These are phyloP conservation scores for Sardina pilchardus DNA, from an alignment of 2,113 vertebrate species.

Conservation along the genomic window DNA sequence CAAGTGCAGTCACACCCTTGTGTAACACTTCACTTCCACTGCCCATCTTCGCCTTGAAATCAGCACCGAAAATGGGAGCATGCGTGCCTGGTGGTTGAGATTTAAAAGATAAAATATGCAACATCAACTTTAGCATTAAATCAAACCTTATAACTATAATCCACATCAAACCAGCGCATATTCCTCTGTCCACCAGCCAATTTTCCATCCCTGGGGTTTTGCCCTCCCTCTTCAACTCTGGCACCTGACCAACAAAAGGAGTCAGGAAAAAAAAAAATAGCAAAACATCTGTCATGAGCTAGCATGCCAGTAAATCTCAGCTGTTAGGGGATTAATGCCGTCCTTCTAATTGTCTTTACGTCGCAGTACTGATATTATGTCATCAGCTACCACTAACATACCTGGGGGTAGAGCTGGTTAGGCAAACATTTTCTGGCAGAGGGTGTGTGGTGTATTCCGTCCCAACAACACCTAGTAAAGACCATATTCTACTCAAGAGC, in stretches of 20 bases:
- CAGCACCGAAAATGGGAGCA: background rate
- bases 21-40: conserved; percentile 34
- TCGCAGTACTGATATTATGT: conserved; percentile 35
- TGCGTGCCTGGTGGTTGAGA: background rate
- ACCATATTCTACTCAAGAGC: background rate
- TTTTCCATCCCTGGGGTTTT: background rate
- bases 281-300: conserved; percentile 34
- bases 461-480: background rate
- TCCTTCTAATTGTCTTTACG: conserved; percentile 36
- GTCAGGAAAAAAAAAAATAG: background rate
- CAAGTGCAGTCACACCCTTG: conserved; percentile 45
- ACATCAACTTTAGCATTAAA: background rate
- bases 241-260: background rate
- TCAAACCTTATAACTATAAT: background rate
- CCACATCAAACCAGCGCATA: conserved; percentile 2
- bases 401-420: background rate
- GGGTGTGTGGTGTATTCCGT: background rate
- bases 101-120: background rate
- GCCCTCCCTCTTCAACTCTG: background rate
- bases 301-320: conserved; percentile 31
- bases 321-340: conserved; percentile 22
- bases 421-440: background rate
- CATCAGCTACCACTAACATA: conserved; percentile 21
- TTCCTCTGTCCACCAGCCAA: conserved; percentile 21
- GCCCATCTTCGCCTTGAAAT: background rate